These are phyloP conservation scores for Atta cephalotes DNA, from an alignment of 1,140 invertebrate genomes.

Conservation along the genomic window DNA sequence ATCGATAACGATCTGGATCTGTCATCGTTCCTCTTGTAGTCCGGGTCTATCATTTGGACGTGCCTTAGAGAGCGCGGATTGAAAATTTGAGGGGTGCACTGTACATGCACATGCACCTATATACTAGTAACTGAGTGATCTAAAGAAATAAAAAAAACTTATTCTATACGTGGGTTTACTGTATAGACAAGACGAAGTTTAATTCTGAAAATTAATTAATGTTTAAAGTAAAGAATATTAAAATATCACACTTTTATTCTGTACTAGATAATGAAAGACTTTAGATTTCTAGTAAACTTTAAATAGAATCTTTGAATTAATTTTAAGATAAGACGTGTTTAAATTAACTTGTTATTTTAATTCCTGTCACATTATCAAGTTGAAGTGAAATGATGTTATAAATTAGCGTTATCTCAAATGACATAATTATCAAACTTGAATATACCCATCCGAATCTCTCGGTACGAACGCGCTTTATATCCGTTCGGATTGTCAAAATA, in stretches of 20 bases:
- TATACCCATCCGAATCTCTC: conserved; percentile 1
- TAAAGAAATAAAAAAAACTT: background rate
- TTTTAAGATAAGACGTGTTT: background rate
- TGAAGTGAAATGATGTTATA: background rate
- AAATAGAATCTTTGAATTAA: background rate
- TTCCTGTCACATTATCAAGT: background rate
- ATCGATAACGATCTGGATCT: conserved; percentile 56
- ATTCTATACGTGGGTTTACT: background rate
- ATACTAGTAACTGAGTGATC: conserved; percentile 6
- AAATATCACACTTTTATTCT: background rate
- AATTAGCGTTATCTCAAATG: background rate
- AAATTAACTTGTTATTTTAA: background rate
- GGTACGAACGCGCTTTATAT: conserved; percentile 28
- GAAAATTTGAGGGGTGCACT: conserved; percentile 50
- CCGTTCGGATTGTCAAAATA: conserved; percentile 53
- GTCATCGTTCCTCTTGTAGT: conserved; percentile 44
- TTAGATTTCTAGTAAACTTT: background rate
- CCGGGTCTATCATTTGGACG: conserved; percentile 43
- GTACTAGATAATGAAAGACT: background rate
- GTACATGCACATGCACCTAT: conserved; percentile 32
- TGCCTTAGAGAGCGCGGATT: conserved; percentile 40
- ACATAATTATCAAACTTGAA: background rate
- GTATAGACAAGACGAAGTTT: background rate
- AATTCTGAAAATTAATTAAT: background rate
- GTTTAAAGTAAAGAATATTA: background rate